Percentiles rank a stretch among this genome's conserved stretches.
These are phyloP conservation scores for Sinohyriopsis cumingii DNA, from an alignment of 2,888 invertebrate genomes.

Conservation along the genomic window DNA sequence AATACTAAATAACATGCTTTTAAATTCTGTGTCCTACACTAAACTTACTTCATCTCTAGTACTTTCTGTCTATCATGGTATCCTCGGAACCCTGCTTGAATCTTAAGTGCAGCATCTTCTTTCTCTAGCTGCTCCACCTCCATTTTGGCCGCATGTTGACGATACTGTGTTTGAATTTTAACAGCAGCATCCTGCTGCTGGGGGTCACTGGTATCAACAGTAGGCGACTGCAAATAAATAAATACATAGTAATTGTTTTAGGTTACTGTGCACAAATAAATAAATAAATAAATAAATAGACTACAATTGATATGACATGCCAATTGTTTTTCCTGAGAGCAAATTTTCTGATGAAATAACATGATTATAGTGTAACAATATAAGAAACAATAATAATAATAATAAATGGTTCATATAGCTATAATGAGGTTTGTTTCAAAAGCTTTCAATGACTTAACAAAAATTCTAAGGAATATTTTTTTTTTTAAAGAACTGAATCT, in stretches of 20 bases:
- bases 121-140: conserved; percentile 57
- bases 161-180: conserved; percentile 68
- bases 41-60: conserved; percentile 52
- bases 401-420: no score
- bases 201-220: conserved; percentile 62
- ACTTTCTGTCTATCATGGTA: conserved; percentile 62
- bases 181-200: conserved; percentile 68
- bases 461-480: no score
- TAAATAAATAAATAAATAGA: conserved; percentile 2
- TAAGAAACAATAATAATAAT: no score
- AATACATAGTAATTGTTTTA: neutral
- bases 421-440: no score
- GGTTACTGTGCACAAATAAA: neutral
- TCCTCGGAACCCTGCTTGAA: conserved; percentile 69
- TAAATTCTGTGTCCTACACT: no score
- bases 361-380: no score
- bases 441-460: no score
- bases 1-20: no score
- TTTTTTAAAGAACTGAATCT: no score
- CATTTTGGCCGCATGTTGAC: conserved; percentile 65
- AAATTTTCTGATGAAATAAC: no score
- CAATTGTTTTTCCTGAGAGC: no score
- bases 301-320: neutral
- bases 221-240: conserved; percentile 53
- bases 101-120: conserved; percentile 67